Conservation (phyloP, 2,113 vertebrate species). For the Psittacara wagleri region DNA sequence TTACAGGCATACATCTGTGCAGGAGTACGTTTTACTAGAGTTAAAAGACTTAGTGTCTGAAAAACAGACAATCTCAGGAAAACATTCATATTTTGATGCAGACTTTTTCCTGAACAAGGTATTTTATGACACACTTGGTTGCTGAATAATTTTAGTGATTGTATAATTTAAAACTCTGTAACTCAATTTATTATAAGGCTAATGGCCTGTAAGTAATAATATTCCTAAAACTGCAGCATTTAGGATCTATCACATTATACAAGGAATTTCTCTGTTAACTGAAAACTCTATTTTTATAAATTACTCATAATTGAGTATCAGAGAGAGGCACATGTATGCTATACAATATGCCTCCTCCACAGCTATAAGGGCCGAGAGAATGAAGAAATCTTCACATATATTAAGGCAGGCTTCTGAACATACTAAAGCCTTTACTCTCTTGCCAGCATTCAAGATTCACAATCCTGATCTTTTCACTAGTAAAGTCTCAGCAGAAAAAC, state of each 20-base stretch:
- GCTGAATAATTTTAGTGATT: background rate
- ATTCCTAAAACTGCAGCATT: background rate
- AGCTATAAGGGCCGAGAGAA: background rate
- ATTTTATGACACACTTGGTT: background rate
- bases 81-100: background rate
- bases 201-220: background rate
- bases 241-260: background rate
- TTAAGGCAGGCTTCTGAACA: background rate
- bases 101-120: background rate
- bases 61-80: background rate
- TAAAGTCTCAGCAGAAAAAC: conserved; percentile 35
- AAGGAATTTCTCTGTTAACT: background rate
- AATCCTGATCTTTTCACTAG: conserved; percentile 10
- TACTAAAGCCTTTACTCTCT: background rate
- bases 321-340: background rate
- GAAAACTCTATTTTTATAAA: background rate
- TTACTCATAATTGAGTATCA: background rate
- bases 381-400: background rate
- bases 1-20: background rate
- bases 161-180: background rate
- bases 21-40: background rate
- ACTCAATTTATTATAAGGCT: background rate
- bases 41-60: background rate
- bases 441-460: background rate
- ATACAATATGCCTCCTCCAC: background rate